Evolutionary conservation across 2,888 invertebrate species (phyloP).

Genomic region (Pseudolycoriella hygida): DNA sequence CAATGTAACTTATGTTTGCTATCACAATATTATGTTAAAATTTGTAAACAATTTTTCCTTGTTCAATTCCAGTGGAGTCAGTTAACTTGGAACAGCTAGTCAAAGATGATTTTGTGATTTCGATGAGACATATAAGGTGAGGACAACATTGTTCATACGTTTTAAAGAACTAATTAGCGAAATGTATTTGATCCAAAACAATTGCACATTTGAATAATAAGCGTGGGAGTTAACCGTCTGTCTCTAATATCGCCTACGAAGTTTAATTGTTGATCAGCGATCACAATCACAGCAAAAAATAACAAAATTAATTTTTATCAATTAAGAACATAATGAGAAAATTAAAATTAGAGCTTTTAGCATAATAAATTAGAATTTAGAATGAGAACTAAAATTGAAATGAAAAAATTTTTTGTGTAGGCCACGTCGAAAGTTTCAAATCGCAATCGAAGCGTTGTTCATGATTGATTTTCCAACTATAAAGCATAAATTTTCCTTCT

Average conservation of each 20-base stretch:
- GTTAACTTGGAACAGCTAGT: slow-evolving; percentile 26
- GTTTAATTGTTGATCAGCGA: neutral
- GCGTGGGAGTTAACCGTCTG: neutral
- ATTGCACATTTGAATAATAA: neutral
- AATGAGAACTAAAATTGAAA: no score
- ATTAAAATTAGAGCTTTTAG: no score
- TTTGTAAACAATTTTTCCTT: slow-evolving; percentile 5
- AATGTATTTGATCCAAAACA: neutral
- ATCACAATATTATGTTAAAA: neutral
- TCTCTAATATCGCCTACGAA: neutral
- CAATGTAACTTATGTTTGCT: no score
- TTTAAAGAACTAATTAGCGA: neutral
- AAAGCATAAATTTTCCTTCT: slow-evolving; percentile 29
- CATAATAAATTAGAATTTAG: no score
- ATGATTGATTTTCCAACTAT: slow-evolving; percentile 29
- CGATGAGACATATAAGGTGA: slow-evolving; percentile 29
- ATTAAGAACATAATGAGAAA: no score
- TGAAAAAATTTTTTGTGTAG: slow-evolving; percentile 12
- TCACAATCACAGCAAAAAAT: neutral
- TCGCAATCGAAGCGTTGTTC: slow-evolving; percentile 28
- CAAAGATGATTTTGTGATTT: slow-evolving; percentile 29
- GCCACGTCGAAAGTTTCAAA: slow-evolving; percentile 27
- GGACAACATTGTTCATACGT: neutral
- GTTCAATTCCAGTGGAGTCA: slow-evolving; percentile 22
- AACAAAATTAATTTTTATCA: neutral